Percentiles rank a stretch among this genome's conserved stretches.
Evolutionary conservation across 2,113 vertebrate genomes (phyloP).

Genomic region (Limnothrissa miodon): DNA sequence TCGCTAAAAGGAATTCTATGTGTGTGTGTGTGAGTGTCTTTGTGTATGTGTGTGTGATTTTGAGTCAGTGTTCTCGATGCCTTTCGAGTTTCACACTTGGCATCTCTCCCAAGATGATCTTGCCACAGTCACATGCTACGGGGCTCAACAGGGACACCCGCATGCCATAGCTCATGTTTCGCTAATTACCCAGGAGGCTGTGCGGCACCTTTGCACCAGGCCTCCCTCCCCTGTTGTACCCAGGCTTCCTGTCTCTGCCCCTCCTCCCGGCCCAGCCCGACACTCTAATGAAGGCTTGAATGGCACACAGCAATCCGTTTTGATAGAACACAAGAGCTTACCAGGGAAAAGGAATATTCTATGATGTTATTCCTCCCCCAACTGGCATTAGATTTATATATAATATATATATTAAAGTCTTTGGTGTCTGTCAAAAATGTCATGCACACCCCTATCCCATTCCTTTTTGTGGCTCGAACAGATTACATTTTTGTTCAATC

Average conservation of each 20-base stretch:
- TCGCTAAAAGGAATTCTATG: not conserved
- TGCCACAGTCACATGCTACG: conserved; percentile 78
- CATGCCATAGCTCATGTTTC: conserved; percentile 75
- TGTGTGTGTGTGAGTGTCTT: not conserved
- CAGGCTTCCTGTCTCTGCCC: conserved; percentile 44
- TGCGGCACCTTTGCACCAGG: conserved; percentile 69
- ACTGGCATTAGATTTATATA: not conserved
- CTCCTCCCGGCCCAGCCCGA: conserved; percentile 31
- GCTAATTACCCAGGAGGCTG: conserved; percentile 71
- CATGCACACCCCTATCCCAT: not conserved
- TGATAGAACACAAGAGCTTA: not conserved
- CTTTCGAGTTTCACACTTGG: conserved; percentile 46
- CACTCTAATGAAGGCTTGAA: conserved; percentile 44
- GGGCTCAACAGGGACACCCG: conserved; percentile 63
- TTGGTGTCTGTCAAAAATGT: not conserved
- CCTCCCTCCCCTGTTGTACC: conserved; percentile 41
- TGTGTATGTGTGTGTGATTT: not conserved
- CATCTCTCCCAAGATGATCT: conserved; percentile 73
- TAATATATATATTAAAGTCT: not conserved
- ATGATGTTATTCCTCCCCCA: not conserved
- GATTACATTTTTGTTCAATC: not conserved
- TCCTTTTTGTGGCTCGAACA: too few relatives aligned
- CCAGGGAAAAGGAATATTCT: not conserved
- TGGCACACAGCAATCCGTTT: not conserved
- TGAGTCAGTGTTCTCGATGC: conserved; percentile 35